Base-by-base conservation (phyloP, 2,888 invertebrate species). In the Flabesymbios commensalis region DNA sequence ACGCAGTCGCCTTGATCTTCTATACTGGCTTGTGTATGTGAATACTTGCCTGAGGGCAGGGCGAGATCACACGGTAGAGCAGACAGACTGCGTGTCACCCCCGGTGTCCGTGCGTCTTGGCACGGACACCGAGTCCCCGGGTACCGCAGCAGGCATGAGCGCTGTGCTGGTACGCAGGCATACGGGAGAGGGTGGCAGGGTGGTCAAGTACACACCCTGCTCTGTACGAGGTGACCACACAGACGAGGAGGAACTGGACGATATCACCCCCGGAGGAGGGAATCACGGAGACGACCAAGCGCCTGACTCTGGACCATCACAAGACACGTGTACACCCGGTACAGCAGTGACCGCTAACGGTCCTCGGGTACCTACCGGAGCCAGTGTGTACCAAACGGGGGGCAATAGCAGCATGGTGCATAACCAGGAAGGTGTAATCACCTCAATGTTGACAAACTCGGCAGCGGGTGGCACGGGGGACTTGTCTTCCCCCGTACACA, bases 191-290 rank as follows among this genome's bases (percentile, higher is more conserved):
- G n/a, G n/a, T 43, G 31, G 47, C 14, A 51, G 52, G 45, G 19
- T 19, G 4, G 58, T 58, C 43, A 39, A 32, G 32, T 59, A 59
- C 59, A 54, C 59, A 28, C 59, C 53, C 3, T 59, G 59, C 26
- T n/a, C 19, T 32, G 48, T 26, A 10, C 14, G 24, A 5, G 58
- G 51, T 17, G 59, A 59, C 42, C 59, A 59, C 26, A 59, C 59
- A 22, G 59, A 59, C 26, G 59, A 59, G 31, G 59, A 58, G 45
- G 58, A 58, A 33, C 31, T 51, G 22, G 58, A 58, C 3, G 58
- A 58, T 49, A 39, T 58, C 39, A n/a, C 10, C 39, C 39, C 39
- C 39, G 39, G 39, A n/a, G 39, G 39, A 10, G 39, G 39, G n/a
- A n/a, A n/a, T 36, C 10, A 14, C 39, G 39, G 39, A n/a, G 39